Conservation (phyloP, 2,113 vertebrate species). For the Petrocephalus zakoni region DNA sequence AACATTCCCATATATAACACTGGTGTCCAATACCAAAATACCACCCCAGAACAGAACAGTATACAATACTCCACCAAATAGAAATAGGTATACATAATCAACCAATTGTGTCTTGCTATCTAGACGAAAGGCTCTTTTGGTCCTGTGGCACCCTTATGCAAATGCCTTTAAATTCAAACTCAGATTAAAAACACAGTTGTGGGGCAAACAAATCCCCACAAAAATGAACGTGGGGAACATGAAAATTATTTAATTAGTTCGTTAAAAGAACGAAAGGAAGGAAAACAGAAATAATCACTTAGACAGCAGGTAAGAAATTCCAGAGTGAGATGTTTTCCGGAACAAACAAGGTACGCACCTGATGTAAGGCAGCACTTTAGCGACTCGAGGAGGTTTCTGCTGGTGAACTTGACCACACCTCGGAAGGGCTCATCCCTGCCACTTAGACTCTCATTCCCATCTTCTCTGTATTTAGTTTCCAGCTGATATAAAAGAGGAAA, state of each 20-base stretch:
- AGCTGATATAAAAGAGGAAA: conserved; percentile 58
- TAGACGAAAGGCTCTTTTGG: neutral
- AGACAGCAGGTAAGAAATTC: neutral
- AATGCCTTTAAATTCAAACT: neutral
- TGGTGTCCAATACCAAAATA: neutral
- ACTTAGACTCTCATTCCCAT: conserved; percentile 50
- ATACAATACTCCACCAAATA: no score
- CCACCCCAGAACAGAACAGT: neutral
- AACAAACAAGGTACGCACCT: conserved; percentile 57
- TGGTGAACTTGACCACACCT: conserved; percentile 81
- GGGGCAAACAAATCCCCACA: neutral
- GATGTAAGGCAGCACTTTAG: conserved; percentile 71
- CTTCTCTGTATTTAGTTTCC: conserved; percentile 77
- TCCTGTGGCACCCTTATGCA: neutral
- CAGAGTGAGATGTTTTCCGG: neutral
- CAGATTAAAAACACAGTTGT: neutral
- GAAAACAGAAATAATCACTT: neutral
- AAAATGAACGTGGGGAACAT: neutral
- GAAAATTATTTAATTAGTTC: neutral
- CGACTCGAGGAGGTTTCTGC: conserved; percentile 81
- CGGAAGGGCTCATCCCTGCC: conserved; percentile 67
- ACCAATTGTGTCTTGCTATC: neutral
- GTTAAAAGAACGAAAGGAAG: neutral
- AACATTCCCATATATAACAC: neutral
- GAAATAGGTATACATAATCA: neutral